Base-by-base conservation (phyloP, 2,797 vertebrate species). In the Orestias chungarensis region DNA sequence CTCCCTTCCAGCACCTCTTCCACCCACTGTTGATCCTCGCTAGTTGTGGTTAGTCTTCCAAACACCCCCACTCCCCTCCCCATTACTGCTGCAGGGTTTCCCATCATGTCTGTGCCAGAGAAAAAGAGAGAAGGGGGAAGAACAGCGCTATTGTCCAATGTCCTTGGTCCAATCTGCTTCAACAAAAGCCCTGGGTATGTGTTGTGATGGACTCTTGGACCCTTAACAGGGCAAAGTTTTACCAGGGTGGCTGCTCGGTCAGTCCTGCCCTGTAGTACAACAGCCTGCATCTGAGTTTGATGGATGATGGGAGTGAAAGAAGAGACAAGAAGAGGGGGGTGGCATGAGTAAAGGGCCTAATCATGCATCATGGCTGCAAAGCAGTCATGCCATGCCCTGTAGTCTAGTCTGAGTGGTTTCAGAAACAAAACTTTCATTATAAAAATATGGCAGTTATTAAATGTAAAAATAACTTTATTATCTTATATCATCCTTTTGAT, bases 1-100 rank as follows among this genome's bases (percentile, higher is more conserved):
- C 42, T 84, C 82, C 80, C 68, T 61, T 40, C 38, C 38, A 61
- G 20, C 57, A 12, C 23, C 57, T 4, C 57, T 38, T 38, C 20
- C 67, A 73, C 66, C 76, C 76, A 55, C 64, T 69, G 68, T 83
- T 74, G 42, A 66, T 80, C 82, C 81, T 73, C 88, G 88, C 89
- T 90, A 88, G 82, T 76, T 82, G 82, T 87, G 77, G 79, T 92
- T 92, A 94, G 93, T 93, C 86, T 93, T 80, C 87, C 84, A 91
- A 88, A 87, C 80, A 72, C 49, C 73, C 85, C 81, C n/a, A n/a
- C n/a, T n/a, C n/a, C n/a, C n/a, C n/a, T n/a, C n/a, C n/a, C 90
- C 79, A 88, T 89, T 93, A 82, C 64, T 27, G 74, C 79, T 66
- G 50, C 72, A 20, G 85, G 85, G n/a, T 83, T 91, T 93, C 89